phyloP scores from a whole-genome alignment of 2,888 invertebrate species.

The Cylindroiulus punctatus region DNA sequence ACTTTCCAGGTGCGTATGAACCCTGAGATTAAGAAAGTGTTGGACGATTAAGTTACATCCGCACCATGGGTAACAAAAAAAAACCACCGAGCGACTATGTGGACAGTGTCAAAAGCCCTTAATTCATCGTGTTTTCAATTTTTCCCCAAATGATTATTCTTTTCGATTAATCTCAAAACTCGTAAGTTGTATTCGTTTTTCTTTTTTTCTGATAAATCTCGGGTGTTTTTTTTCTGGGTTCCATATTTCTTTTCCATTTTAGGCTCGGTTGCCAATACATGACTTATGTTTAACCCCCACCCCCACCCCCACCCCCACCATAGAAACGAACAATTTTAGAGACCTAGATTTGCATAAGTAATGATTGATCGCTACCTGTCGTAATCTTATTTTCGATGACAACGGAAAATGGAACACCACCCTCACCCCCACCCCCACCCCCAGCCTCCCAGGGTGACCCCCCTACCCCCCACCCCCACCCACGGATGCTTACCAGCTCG shows the following conservation, averaged over 20 bases:
- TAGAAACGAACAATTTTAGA: neutral
- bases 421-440: no score
- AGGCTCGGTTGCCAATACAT: neutral
- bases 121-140: constrained; percentile 32
- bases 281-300: neutral
- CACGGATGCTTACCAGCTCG: no score
- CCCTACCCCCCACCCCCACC: no score
- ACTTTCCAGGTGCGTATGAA: no score
- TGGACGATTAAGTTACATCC: no score
- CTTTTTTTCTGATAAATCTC: neutral
- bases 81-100: no score
- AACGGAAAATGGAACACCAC: no score
- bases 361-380: constrained; percentile 23
- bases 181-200: neutral
- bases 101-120: no score
- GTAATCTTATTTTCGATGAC: neutral
- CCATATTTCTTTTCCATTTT: neutral
- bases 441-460: no score
- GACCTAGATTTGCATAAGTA: constrained; percentile 26
- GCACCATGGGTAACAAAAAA: no score
- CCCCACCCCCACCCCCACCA: neutral
- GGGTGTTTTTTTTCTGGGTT: neutral
- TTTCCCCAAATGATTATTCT: constrained; percentile 8
- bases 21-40: no score
- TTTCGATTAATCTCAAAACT: neutral